Conservation (phyloP, 2,113 vertebrate genomes). For the Seriola aureovittata region DNA sequence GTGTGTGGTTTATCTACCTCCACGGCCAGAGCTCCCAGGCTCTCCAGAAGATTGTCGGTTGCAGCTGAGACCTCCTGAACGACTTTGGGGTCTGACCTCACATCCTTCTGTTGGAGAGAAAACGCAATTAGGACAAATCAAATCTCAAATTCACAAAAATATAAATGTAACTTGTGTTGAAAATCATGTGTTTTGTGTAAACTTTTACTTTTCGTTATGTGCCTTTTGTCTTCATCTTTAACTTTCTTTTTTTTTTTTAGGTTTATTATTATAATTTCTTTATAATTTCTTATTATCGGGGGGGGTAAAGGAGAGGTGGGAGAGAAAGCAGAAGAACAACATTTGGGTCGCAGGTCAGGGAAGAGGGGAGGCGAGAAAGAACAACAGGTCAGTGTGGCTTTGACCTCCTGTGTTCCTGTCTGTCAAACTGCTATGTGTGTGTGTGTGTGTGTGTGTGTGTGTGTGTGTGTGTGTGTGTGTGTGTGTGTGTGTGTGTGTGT, state of each 20-base stretch:
- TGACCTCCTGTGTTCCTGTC: slow-evolving; percentile 42
- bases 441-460: slow-evolving; percentile 14
- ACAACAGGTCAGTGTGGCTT: slow-evolving; percentile 36
- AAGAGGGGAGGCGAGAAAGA: slow-evolving; percentile 22
- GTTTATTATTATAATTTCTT: too few species aligned
- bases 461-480: slow-evolving; percentile 10
- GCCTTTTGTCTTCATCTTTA: not conserved
- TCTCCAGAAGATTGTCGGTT: slow-evolving; percentile 86
- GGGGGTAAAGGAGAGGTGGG: not conserved
- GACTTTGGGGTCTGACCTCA: slow-evolving; percentile 85
- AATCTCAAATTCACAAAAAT: not conserved
- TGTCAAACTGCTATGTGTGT: slow-evolving; percentile 21
- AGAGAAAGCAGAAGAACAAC: not conserved
- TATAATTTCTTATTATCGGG: too few species aligned
- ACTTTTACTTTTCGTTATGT: not conserved
- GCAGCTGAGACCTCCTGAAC: slow-evolving; percentile 88
- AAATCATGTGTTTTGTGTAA: not conserved
- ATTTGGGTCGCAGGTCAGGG: slow-evolving; percentile 22
- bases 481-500: slow-evolving; percentile 9
- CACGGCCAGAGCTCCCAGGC: slow-evolving; percentile 84
- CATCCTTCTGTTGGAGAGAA: slow-evolving; percentile 82
- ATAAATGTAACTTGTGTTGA: not conserved
- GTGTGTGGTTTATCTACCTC: slow-evolving; percentile 84
- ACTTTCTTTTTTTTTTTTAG: too few species aligned
- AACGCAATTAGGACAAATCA: slow-evolving; percentile 14